These are phyloP conservation scores for Nasonia giraulti DNA, from an alignment of 1,140 invertebrate species.

Conservation along the genomic window DNA sequence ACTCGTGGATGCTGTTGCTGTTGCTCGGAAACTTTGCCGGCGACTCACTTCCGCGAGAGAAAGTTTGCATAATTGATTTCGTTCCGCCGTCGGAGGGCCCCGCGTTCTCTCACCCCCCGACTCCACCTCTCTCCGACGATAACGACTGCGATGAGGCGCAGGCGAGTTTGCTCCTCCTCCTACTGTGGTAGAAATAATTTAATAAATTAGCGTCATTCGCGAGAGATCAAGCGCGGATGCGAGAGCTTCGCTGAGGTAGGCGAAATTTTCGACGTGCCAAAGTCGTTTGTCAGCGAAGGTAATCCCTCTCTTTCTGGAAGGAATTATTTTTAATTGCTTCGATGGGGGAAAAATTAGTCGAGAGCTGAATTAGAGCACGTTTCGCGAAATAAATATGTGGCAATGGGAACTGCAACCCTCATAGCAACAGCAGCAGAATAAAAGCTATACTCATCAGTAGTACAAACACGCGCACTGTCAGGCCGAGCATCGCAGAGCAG, in stretches of 20 bases:
- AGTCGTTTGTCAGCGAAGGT: background rate
- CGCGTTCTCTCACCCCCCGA: background rate
- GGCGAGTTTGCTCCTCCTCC: background rate
- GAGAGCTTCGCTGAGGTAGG: background rate
- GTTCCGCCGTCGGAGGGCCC: background rate
- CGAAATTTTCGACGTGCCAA: background rate
- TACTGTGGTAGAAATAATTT: slow-evolving; percentile 28
- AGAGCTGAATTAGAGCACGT: background rate
- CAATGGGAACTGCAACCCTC: too few species aligned
- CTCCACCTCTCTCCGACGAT: background rate
- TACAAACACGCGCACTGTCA: background rate
- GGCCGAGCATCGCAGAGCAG: background rate
- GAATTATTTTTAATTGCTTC: background rate
- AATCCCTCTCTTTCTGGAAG: background rate
- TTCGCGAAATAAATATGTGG: background rate
- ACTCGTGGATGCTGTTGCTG: background rate
- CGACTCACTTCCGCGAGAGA: slow-evolving; percentile 23
- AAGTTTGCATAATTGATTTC: slow-evolving; percentile 48
- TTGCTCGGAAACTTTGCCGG: slow-evolving; percentile 15
- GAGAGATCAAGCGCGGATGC: background rate
- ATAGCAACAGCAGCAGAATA: background rate
- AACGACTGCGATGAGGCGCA: background rate
- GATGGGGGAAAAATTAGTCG: background rate
- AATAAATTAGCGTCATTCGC: slow-evolving; percentile 39
- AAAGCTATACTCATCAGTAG: background rate